Base-by-base conservation (phyloP, 2,113 vertebrate genomes). In the Cisticola juncidis region DNA sequence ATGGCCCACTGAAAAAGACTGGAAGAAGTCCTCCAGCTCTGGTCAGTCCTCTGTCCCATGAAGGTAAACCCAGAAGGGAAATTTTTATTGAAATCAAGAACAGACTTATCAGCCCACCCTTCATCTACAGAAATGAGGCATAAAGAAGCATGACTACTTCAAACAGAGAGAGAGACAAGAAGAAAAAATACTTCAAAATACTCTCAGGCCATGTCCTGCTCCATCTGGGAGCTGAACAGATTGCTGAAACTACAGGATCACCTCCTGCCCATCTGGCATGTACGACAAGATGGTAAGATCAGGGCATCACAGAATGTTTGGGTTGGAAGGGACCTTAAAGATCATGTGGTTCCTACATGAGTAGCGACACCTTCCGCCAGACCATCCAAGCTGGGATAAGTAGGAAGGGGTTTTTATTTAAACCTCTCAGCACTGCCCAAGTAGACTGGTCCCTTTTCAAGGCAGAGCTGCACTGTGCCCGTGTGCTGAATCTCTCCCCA, bases 321-420 rank as follows among this genome's bases (percentile, higher is more conserved):
- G 20, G n/a, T 2, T 45, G n/a, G 45, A 82, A 89, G 14, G 53
- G 38, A 68, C 11, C 24, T 12, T 47, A 31, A 40, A 53, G 20
- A n/a, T 6, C 11, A 6, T 12, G n/a, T 3, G 28, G 9, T 7
- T 53, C 47, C 24, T 35, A 31, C n/a, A 35, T 1, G 24, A 29
- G 16, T 4, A 60, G n/a, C 16, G 53, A 89, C 13, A 60, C 20
- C 8, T 60, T 53, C 38, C 0, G 0, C 20, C 9, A 44, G 16
- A 53, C 13, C 61, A 53, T 31, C 53, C 78, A 40, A 82, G 24
- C 45, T 35, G 21, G 26, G 11, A 5, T 14, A 51, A 51, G 15
- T 0, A 33, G 12, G n/a, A 38, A 48, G 29, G 29, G 24, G 1
- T 7, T 72, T 79, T 86, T 38, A 45, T 60, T 66, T 20, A 77